A percentile compares a stretch with the other conserved stretches of the same genome.
phyloP scores from a whole-genome alignment of 2,113 vertebrate species.

The Grammomys dolichurus region DNA sequence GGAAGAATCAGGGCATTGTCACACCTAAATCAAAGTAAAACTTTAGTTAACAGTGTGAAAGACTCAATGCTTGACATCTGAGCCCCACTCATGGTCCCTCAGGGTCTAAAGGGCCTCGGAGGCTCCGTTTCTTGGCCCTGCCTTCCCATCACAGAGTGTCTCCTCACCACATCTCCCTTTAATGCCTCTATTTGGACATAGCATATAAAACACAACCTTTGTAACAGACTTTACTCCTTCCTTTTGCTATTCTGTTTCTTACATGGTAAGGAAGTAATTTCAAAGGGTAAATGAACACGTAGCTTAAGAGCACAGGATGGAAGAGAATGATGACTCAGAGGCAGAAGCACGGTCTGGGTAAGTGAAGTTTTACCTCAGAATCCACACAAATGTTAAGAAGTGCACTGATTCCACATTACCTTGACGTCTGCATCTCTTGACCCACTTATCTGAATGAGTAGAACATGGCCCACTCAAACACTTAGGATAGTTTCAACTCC shows the following conservation, averaged over 20 bases:
- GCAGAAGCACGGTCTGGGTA: neutral
- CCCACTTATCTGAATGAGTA: neutral
- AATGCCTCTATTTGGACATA: neutral
- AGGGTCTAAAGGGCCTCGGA: neutral
- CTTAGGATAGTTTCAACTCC: neutral
- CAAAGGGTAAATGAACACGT: neutral
- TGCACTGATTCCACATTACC: neutral
- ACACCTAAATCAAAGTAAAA: neutral
- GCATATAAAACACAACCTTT: constrained; percentile 12
- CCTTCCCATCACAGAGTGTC: neutral
- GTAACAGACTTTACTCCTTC: neutral
- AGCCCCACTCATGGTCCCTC: neutral
- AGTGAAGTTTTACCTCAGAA: neutral
- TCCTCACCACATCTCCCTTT: neutral
- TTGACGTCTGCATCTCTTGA: neutral
- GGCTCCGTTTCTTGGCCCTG: neutral
- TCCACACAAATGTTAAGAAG: neutral
- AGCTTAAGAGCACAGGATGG: neutral
- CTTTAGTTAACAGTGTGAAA: neutral
- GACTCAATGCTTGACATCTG: neutral
- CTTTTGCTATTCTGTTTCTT: neutral
- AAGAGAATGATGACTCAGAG: neutral
- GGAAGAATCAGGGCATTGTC: neutral
- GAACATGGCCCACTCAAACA: neutral
- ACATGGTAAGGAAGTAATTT: neutral